Evolutionary conservation across 2,888 invertebrate genomes (phyloP).

Genomic region (Desoria tigrina): DNA sequence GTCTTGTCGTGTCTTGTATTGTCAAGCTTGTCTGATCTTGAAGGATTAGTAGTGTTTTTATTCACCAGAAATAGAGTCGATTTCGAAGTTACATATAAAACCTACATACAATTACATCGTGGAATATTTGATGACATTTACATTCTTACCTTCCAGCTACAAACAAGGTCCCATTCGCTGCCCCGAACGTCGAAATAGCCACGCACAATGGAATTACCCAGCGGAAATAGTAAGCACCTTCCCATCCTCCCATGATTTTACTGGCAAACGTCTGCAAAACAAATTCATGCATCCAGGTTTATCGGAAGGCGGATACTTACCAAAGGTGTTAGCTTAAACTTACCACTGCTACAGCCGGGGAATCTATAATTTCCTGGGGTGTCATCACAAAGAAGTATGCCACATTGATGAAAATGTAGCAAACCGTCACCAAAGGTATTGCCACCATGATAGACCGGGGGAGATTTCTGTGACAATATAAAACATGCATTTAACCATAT

Average conservation of each 20-base stretch:
- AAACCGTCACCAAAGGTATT: constrained; percentile 89
- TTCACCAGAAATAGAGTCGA: too few species aligned
- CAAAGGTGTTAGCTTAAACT: constrained; percentile 53
- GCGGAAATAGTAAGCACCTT: constrained; percentile 62
- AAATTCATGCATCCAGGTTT: too few species aligned
- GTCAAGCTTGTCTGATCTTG: too few species aligned
- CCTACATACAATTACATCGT: too few species aligned
- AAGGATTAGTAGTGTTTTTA: too few species aligned
- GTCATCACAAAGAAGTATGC: constrained; percentile 96
- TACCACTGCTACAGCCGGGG: constrained; percentile 89
- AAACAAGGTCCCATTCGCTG: constrained; percentile 89
- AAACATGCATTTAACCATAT: not conserved
- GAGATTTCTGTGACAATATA: constrained; percentile 69
- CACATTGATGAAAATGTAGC: constrained; percentile 90
- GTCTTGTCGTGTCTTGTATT: too few species aligned
- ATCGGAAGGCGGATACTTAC: not conserved
- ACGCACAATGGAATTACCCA: constrained; percentile 93
- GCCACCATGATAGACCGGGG: constrained; percentile 91
- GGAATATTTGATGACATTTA: too few species aligned
- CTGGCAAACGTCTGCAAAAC: constrained; percentile 86
- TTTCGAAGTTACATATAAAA: too few species aligned
- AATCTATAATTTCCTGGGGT: constrained; percentile 83
- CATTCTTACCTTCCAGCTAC: constrained; percentile 81
- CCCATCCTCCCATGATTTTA: constrained; percentile 71
- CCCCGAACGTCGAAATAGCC: constrained; percentile 88